A percentile compares a stretch with the other conserved stretches of the same genome.
Conservation (phyloP, 2,113 vertebrate genomes). For the Chaetorhynchus papuensis region DNA sequence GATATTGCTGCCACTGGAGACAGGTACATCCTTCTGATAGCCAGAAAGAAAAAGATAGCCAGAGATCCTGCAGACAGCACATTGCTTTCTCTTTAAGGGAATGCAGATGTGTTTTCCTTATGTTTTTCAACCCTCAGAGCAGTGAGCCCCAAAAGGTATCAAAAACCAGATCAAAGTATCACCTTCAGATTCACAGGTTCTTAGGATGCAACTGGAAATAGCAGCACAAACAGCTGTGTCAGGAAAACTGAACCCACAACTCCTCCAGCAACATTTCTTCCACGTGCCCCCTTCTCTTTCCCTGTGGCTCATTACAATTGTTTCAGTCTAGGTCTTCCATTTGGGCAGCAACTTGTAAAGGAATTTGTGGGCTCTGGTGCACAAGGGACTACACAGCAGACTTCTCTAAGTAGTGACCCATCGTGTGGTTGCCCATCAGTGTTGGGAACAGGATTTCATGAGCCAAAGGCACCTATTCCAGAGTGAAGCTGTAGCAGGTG, state of each 20-base stretch:
- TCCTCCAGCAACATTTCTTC: background rate
- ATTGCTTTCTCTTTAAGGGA: background rate
- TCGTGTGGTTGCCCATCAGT: rapidly evolving
- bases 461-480: background rate
- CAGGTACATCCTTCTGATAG: background rate
- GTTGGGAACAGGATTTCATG: background rate
- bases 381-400: background rate
- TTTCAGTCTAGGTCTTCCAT: background rate
- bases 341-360: background rate
- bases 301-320: background rate
- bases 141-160: background rate
- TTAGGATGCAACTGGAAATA: background rate
- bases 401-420: background rate
- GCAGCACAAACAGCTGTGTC: background rate
- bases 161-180: background rate
- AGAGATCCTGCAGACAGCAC: background rate
- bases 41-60: background rate
- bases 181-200: background rate
- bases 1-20: background rate
- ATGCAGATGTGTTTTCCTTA: background rate
- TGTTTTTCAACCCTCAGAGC: background rate
- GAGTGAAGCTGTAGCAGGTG: background rate
- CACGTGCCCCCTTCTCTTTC: background rate
- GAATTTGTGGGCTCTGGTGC: background rate
- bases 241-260: background rate